Evolutionary conservation across 2,888 invertebrate species (phyloP), one percentile per base, ranked within the genome.

Genomic region (Brachyptera risi): DNA sequence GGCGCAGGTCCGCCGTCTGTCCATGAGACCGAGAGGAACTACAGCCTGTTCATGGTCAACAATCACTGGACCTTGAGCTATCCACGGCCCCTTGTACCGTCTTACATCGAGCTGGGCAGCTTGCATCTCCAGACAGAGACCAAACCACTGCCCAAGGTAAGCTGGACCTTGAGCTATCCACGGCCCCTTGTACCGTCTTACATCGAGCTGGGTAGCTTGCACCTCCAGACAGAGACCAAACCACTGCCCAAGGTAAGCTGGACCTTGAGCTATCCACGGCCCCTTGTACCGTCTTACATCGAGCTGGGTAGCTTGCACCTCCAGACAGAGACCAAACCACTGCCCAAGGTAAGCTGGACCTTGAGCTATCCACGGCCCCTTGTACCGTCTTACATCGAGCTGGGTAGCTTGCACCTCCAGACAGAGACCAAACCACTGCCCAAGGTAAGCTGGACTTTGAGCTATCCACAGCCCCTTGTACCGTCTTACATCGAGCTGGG

Each of bases 321-420:
- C 37, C 26, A 47, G 13, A 13, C 47, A n/a, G 27, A 49, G 49
- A 3, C 15, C 19, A 21, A 31, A n/a, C 47, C 49, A 5, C 37
- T 58, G 15, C 47, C 58, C 19, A 15, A 54, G 54, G 54, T 54
- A 47, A 11, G 47, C 2, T 42, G n/a, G n/a, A 58, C 17, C 4
- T 15, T 35, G 17, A 47, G 47, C 7, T 58, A 58, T 26, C 63
- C 63, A 3, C 27, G 56, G 4, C 58, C 63, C 3, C 56, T 61
- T 5, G 49, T 67, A 26, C 68, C 68, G 7, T 61, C 63, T 31
- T 59, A 68, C 19, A 63, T 69, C n/a, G 68, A 69, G 42, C 49
- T 58, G 31, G 49, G 49, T 1, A 49, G 35, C 21, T 19, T 47
- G 15, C 58, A 58, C 31, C 17, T 49, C 37, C 26, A 47, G 13